Base-by-base conservation (phyloP, 1,140 invertebrate species). In the Venturia canescens region DNA sequence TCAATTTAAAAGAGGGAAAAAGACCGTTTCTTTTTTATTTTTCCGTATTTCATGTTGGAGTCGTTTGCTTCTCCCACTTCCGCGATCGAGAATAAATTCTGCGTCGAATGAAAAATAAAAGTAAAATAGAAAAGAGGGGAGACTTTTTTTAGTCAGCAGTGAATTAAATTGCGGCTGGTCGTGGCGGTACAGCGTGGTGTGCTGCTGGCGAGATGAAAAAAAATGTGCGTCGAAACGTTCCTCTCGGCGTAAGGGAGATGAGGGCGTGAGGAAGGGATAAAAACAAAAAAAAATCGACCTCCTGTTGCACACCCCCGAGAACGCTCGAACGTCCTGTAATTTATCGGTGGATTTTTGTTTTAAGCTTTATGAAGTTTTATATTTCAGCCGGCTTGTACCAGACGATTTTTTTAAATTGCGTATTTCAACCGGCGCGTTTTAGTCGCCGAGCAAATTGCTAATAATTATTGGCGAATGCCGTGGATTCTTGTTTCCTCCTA, bases 331-430 rank as follows among this genome's bases (percentile, higher is more conserved):
- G 57, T 77, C 18, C 75, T 63, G 75, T 77, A 77, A 77, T 77
- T 63, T 77, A 77, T 77, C 26, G 75, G 53, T 44, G 60, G 75
- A 77, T 77, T 77, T 77, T 77, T 63, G 74, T 77, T 77, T 77
- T 77, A 77, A 77, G 53, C 75, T 77, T 77, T 63, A 77, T 77
- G 75, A 77, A 66, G 75, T 77, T 77, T 77, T 77, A 77, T 77
- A 77, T 66, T 66, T 23, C 75, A 44, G 75, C 23, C 38, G 16
- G 11, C 21, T 63, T 26, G 21, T 21, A 53, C 23, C 7, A 48
- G 1, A 29, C n/a, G n/a, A n/a, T n/a, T n/a, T n/a, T n/a, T n/a
- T n/a, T n/a, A n/a, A n/a, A 21, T 18, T 77, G 27, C 6, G 16
- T 44, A 63, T 1, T 27, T 34, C 29, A 69, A 16, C n/a, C n/a